Base-by-base conservation (phyloP, 2,888 invertebrate genomes). In the Leptopilina myrica region DNA sequence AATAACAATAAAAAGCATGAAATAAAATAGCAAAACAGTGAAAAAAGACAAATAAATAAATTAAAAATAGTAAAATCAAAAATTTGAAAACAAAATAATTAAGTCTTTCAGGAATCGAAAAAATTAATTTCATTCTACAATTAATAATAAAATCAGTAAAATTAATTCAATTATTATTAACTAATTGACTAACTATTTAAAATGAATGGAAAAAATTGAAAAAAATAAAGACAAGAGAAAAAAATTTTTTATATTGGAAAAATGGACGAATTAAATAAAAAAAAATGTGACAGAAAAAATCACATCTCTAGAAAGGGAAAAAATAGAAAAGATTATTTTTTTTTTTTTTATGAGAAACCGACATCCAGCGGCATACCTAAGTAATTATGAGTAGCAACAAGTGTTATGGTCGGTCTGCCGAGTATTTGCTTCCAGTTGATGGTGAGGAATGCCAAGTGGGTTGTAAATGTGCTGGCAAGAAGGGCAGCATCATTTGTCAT, bases 391-490 rank as follows among this genome's bases (percentile, higher is more conserved):
- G 96, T 96, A 91, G 96, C 96, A 92, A 97, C 96, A 93, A 98
- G 94, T 87, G 97, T 97, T 92, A 98, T 96, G 87, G 97, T 96
- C 85, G 99, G 99, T 89, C 99, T 95, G 91, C 99, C 99, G 92
- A 98, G 95, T 95, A 98, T 97, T 93, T 97, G 95, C 92, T 97
- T 97, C 99, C 99, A 99, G 93, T 96, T 97, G 94, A 97, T 97
- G 92, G 98, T 97, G 92, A 99, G 95, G 94, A 98, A 98, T 88
- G 97, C 96, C 92, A 99, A 95, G 93, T 98, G 98, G 89, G 97
- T 96, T 92, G 96, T 97, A 93, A 98, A 96, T 92, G 96, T 97
- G 93, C 98, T 97, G 91, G 97, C 96, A 92, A 98, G 95, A 92
- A 99, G 95, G 91, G 97, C 97, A 92, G 97, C 96, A 94, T 99